Base-by-base conservation (phyloP, 1,140 invertebrate species). In the Vollenhovia emeryi region DNA sequence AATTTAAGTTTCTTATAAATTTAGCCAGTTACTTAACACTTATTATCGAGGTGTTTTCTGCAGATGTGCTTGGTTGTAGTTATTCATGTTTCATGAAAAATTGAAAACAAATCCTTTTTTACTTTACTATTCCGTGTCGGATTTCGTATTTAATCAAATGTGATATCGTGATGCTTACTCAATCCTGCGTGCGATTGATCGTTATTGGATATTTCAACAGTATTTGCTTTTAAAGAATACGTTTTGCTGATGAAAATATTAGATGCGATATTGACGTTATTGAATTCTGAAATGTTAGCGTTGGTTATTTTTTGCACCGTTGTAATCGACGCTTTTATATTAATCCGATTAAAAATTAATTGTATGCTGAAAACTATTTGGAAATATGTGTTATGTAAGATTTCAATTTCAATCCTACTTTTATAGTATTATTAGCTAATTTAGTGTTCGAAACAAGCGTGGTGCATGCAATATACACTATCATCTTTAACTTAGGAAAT, bases 111-210 rank as follows among this genome's bases (percentile, higher is more conserved):
- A n/a, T 43, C 13, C 0, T 40, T 18, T 68, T 79, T 50, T 52
- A n/a, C 27, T 68, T 21, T 27, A 33, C 5, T 40, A n/a, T 45
- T 52, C 45, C 9, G 48, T 69, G 9, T 68, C 33, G 45, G 7
- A 79, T 68, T 55, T 79, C 48, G 15, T 76, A 40, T 79, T 55
- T 55, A 33, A 52, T 79, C 68, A 68, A 79, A 68, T 55, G 2
- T 50, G 43, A 79, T 79, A 68, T 52, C 3, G n/a, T 40, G 27
- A 76, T 60, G 40, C 30, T 68, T 79, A 40, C 18, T 27, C 33
- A 68, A 27, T 33, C 30, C 11, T 52, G 30, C 33, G 9, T 24
- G 13, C 33, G 40, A 74, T 76, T 45, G 55, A 68, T 40, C 30
- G 33, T 52, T 68, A 40, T 52, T 52, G 45, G 27, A 76, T 52